Percentiles rank a stretch among this genome's conserved stretches.
Evolutionary conservation across 2,113 vertebrate species (phyloP).

Genomic region (Eptatretus burgeri): DNA sequence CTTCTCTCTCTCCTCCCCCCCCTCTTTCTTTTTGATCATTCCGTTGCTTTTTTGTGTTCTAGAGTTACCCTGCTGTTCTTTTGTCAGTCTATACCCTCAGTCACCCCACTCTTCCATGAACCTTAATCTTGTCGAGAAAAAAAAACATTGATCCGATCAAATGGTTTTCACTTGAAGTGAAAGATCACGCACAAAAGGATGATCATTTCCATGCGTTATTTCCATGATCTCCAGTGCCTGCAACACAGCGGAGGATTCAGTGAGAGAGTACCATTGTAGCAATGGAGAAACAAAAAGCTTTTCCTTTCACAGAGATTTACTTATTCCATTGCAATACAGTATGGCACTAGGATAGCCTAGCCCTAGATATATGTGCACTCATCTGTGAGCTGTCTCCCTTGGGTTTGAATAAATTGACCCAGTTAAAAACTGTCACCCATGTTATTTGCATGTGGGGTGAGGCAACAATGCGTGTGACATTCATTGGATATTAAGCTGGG

Average conservation of each 20-base stretch:
- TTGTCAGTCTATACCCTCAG: background rate
- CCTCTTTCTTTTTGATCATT: conserved; percentile 17
- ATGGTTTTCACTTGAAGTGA: conserved; percentile 33
- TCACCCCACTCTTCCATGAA: background rate
- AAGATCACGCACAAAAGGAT: conserved; percentile 45
- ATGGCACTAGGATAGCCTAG: background rate
- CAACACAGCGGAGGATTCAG: background rate
- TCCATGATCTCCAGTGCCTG: conserved; percentile 79
- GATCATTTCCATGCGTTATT: conserved; percentile 62
- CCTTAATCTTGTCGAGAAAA: background rate
- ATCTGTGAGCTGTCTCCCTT: too few relatives aligned
- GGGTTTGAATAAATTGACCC: background rate
- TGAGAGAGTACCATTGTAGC: too few relatives aligned
- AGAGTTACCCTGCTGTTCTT: conserved; percentile 8
- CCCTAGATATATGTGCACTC: background rate
- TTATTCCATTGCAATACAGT: background rate
- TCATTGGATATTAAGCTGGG: too few relatives aligned
- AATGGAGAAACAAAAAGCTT: conserved; percentile 13
- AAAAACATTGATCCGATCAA: background rate
- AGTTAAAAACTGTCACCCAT: too few relatives aligned
- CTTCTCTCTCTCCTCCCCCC: conserved; percentile 5
- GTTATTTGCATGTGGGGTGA: too few relatives aligned
- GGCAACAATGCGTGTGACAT: too few relatives aligned
- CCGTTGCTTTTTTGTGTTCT: conserved; percentile 12
- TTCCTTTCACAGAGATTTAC: background rate